Percentiles rank a stretch among this genome's conserved stretches.
Evolutionary conservation across 2,888 invertebrate genomes (phyloP).

Genomic region (Mimas tiliae): DNA sequence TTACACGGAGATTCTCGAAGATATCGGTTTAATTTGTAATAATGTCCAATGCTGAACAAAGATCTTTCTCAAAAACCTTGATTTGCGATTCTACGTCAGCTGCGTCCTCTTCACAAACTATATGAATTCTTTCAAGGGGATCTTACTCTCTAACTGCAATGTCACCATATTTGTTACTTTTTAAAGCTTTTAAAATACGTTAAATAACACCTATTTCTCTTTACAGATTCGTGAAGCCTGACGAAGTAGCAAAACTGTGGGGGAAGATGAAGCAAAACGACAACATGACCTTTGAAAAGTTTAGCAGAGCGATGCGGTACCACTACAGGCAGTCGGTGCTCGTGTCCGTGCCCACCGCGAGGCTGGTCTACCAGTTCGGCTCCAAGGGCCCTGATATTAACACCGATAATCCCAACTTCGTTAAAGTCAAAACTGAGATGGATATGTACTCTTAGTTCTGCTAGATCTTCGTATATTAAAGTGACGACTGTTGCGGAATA

Average conservation of each 20-base stretch:
- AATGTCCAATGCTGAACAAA: too few species aligned
- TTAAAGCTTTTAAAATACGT: background rate
- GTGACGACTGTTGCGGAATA: slow-evolving; percentile 35
- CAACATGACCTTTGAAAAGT: slow-evolving; percentile 96
- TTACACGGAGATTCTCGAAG: too few species aligned
- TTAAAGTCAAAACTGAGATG: slow-evolving; percentile 71
- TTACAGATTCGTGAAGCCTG: slow-evolving; percentile 92
- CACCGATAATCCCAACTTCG: slow-evolving; percentile 85
- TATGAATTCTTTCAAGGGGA: too few species aligned
- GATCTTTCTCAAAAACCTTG: too few species aligned
- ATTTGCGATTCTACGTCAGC: too few species aligned
- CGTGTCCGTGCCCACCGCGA: slow-evolving; percentile 89
- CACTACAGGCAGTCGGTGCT: slow-evolving; percentile 92
- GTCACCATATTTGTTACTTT: too few species aligned
- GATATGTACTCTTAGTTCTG: slow-evolving; percentile 68
- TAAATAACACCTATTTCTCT: slow-evolving; percentile 35
- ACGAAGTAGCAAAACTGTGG: slow-evolving; percentile 94
- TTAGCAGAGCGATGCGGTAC: slow-evolving; percentile 95
- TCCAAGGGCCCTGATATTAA: slow-evolving; percentile 91
- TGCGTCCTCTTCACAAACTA: too few species aligned
- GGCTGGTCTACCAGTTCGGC: slow-evolving; percentile 93
- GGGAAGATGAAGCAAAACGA: slow-evolving; percentile 93
- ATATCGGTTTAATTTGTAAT: too few species aligned
- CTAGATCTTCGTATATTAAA: slow-evolving; percentile 39
- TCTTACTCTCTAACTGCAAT: too few species aligned